Conservation (phyloP, 2,797 vertebrate genomes). For the Mergus octosetaceus region DNA sequence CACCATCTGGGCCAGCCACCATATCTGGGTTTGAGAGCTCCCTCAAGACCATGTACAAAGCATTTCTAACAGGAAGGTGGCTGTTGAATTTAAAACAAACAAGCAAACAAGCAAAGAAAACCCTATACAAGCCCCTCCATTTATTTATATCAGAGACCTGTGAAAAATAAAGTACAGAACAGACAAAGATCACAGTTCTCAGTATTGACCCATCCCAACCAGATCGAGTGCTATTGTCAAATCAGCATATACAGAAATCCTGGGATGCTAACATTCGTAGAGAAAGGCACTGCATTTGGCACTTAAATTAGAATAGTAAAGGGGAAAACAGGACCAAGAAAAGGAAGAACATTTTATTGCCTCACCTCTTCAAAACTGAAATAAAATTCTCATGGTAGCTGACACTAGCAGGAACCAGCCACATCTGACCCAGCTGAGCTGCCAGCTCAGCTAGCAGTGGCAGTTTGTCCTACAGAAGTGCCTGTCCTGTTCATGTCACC, state of each 20-base stretch:
- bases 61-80: not conserved
- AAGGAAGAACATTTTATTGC: not conserved
- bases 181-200: not conserved
- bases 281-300: not conserved
- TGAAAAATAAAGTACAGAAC: not conserved
- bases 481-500: not conserved
- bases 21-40: not conserved
- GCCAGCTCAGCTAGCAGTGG: not conserved
- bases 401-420: not conserved
- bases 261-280: not conserved
- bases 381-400: not conserved
- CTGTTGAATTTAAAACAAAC: not conserved
- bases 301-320: not conserved
- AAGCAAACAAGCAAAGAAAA: not conserved
- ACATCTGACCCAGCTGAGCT: not conserved
- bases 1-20: constrained; percentile 29
- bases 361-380: not conserved
- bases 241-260: not conserved
- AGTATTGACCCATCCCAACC: not conserved
- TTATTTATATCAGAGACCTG: not conserved
- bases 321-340: not conserved
- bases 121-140: not conserved
- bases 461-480: not conserved
- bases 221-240: not conserved
- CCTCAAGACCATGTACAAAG: not conserved